A percentile compares a stretch with the other conserved stretches of the same genome.
Conservation (phyloP, 2,113 vertebrate genomes). For the Callopanchax toddi region DNA sequence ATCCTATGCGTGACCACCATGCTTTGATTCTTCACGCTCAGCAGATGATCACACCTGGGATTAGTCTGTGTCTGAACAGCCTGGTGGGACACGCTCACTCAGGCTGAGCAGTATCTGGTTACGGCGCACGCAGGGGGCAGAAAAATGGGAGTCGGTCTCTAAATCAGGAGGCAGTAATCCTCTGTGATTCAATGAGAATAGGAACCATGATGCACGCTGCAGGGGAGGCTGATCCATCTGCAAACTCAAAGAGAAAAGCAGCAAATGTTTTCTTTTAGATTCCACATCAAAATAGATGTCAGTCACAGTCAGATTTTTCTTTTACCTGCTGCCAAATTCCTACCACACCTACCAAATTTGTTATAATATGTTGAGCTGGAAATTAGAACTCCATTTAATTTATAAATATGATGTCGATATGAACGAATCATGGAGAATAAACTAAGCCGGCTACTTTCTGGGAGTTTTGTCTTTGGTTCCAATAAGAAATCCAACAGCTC, state of each 20-base stretch:
- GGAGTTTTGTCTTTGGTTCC: constrained; percentile 1
- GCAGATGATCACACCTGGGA: constrained; percentile 32
- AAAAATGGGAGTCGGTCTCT: constrained; percentile 37
- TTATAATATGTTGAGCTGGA: too few species aligned
- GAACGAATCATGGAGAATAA: too few species aligned
- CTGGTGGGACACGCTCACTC: constrained; percentile 30
- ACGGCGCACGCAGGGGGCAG: constrained; percentile 16
- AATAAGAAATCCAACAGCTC: constrained; percentile 12
- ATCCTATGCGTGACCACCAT: too few species aligned
- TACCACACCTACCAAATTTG: too few species aligned
- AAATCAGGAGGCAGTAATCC: constrained; percentile 59
- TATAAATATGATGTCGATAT: too few species aligned
- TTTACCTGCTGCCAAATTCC: too few species aligned
- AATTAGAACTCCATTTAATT: too few species aligned
- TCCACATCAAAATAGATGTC: too few species aligned
- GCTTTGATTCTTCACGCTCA: neutral
- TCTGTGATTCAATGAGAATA: constrained; percentile 34
- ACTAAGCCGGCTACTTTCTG: too few species aligned
- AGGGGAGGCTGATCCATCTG: neutral
- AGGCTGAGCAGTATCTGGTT: constrained; percentile 33
- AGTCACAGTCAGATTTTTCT: too few species aligned
- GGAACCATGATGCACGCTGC: constrained; percentile 11
- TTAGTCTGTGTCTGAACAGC: constrained; percentile 14
- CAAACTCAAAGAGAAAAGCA: constrained; percentile 1
- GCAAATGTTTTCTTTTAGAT: too few species aligned